These are phyloP conservation scores for Chaetodon trifasciatus DNA, from an alignment of 2,797 vertebrate species.

Conservation along the genomic window DNA sequence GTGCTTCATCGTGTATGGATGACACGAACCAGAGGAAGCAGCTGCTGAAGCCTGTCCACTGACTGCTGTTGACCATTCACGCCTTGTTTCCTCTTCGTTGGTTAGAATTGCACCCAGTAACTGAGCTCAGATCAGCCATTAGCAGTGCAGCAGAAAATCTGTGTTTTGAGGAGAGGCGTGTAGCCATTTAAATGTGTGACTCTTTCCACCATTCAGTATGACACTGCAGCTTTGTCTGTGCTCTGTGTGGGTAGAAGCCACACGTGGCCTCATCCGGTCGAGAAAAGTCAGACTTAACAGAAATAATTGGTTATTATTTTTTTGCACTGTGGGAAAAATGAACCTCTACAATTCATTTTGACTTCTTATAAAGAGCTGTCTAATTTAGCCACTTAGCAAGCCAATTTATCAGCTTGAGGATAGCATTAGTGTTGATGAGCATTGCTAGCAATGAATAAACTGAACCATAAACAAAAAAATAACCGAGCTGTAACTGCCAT, in stretches of 20 bases:
- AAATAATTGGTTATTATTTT: not conserved
- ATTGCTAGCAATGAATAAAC: not conserved
- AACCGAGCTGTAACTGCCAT: conserved; percentile 6
- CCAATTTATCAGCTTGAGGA: not conserved
- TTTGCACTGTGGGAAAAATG: not conserved
- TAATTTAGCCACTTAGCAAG: not conserved
- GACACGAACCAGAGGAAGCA: not conserved
- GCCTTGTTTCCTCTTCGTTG: not conserved
- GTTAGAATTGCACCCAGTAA: too few relatives aligned
- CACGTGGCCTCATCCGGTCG: not conserved
- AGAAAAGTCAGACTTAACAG: not conserved
- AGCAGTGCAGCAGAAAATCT: not conserved
- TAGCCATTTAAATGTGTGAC: not conserved
- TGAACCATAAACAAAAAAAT: not conserved
- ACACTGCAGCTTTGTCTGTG: not conserved
- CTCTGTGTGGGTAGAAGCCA: not conserved
- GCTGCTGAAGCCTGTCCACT: not conserved
- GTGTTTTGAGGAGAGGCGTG: not conserved
- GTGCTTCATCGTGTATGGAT: not conserved
- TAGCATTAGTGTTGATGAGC: not conserved
- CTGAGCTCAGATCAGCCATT: not conserved
- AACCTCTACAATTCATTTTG: not conserved
- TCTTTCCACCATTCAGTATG: not conserved
- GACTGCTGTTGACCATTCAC: not conserved
- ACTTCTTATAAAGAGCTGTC: not conserved